Evolutionary conservation across 2,113 vertebrate species (phyloP).

Genomic region (Dermatemys mawii): DNA sequence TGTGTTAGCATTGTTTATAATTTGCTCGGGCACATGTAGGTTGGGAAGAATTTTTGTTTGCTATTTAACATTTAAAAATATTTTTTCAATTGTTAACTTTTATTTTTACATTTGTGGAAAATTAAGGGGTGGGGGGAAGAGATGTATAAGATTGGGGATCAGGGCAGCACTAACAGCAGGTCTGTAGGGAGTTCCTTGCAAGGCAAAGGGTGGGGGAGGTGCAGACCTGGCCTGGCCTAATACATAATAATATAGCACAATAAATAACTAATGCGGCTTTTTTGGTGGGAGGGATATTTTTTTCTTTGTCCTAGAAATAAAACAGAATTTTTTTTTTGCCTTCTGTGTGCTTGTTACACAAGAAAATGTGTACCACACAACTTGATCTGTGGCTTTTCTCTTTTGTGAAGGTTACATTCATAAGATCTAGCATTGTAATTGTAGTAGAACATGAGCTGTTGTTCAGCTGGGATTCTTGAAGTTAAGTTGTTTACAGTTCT

Average conservation of each 20-base stretch:
- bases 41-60: background rate
- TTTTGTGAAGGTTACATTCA: conserved; percentile 43
- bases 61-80: background rate
- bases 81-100: background rate
- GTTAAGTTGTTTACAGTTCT: conserved; percentile 59
- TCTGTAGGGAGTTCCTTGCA: background rate
- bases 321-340: background rate
- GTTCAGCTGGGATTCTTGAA: conserved; percentile 55
- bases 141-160: background rate
- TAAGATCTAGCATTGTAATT: background rate
- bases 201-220: background rate
- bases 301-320: background rate
- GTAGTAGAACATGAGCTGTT: conserved; percentile 17
- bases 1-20: background rate
- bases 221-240: background rate
- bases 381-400: conserved; percentile 28
- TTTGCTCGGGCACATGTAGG: background rate
- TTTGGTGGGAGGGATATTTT: background rate
- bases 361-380: background rate
- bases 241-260: background rate
- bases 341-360: background rate
- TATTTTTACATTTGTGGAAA: background rate
- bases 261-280: background rate
- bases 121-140: background rate
- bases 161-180: background rate